Evolutionary conservation across 2,888 invertebrate species (phyloP).

Genomic region (Thumatha senex): DNA sequence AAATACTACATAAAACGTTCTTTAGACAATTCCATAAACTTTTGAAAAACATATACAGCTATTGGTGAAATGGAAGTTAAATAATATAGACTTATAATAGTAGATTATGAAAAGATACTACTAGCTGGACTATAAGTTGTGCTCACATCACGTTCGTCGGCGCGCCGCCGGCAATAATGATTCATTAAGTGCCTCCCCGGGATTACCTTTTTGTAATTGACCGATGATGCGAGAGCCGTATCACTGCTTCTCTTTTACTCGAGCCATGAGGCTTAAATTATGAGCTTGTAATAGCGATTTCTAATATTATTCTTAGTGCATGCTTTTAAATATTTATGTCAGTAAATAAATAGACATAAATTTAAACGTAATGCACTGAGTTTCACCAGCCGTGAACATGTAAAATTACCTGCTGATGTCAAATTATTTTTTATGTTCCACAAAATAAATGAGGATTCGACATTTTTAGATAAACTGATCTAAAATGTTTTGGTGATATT

Average conservation of each 20-base stretch:
- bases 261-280: constrained; percentile 36
- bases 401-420: no score
- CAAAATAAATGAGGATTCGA: no score
- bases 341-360: no score
- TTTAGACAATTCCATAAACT: no score
- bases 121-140: constrained; percentile 65
- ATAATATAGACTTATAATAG: constrained; percentile 25
- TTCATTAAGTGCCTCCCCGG: constrained; percentile 82
- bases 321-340: no score
- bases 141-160: constrained; percentile 59
- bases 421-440: no score
- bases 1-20: no score
- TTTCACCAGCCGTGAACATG: no score
- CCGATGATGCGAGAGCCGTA: constrained; percentile 79
- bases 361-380: no score
- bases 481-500: no score
- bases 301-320: constrained; percentile 12
- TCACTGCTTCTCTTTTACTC: constrained; percentile 73
- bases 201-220: constrained; percentile 83
- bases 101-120: constrained; percentile 39
- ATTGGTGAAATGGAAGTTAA: constrained; percentile 8
- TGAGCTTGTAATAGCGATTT: constrained; percentile 24
- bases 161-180: constrained; percentile 74
- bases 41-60: not conserved
- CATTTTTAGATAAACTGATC: no score